These are phyloP conservation scores for Hippoglossus stenolepis DNA, from an alignment of 2,113 vertebrate species.

Conservation along the genomic window DNA sequence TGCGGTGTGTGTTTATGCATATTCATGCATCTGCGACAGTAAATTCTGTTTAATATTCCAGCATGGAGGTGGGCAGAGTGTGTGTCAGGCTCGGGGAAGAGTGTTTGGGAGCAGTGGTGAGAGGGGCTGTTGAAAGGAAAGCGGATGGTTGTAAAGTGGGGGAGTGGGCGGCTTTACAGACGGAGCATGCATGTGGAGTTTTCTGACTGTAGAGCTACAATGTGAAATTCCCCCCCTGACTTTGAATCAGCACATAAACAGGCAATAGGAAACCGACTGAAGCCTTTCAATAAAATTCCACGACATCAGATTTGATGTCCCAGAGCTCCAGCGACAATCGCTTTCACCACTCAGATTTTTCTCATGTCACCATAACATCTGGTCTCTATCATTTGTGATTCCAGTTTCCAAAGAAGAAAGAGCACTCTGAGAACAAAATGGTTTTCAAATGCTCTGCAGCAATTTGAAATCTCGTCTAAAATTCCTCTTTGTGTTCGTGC, in stretches of 20 bases:
- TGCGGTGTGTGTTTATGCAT: conserved; percentile 9
- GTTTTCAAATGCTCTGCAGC: conserved; percentile 46
- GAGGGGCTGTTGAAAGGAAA: conserved; percentile 49
- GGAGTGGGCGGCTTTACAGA: conserved; percentile 59
- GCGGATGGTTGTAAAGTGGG: conserved; percentile 51
- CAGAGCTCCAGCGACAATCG: conserved; percentile 20
- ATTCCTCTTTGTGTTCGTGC: conserved; percentile 20
- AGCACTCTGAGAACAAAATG: conserved; percentile 36
- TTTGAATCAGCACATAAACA: conserved; percentile 15
- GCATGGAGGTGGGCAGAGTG: conserved; percentile 41
- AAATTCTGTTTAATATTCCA: conserved; percentile 31
- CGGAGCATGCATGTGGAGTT: conserved; percentile 36
- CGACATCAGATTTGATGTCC: conserved; percentile 21
- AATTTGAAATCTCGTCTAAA: conserved; percentile 32
- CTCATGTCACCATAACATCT: conserved; percentile 53
- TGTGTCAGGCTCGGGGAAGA: conserved; percentile 22
- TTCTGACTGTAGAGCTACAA: conserved; percentile 26
- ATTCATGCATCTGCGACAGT: conserved; percentile 26
- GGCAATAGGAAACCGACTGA: conserved; percentile 9
- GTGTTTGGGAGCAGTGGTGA: conserved; percentile 23
- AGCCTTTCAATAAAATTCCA: conserved; percentile 21
- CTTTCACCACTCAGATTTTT: conserved; percentile 41
- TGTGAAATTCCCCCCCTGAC: conserved; percentile 42
- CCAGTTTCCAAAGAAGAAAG: conserved; percentile 27
- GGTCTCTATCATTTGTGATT: conserved; percentile 45